phyloP scores from a whole-genome alignment of 2,113 vertebrate genomes.

The Nicator chloris region DNA sequence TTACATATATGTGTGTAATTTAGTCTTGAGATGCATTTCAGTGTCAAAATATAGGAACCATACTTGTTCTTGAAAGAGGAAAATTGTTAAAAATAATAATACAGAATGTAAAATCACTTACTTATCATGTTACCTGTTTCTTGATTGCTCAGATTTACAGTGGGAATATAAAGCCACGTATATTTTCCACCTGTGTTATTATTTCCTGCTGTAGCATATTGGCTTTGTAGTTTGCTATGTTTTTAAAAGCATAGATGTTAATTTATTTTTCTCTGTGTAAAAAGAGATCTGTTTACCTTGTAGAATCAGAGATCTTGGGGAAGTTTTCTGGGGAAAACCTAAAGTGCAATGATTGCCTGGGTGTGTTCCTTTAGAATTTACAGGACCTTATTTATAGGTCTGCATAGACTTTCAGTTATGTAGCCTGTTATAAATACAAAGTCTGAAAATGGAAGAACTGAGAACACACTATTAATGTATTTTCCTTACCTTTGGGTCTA shows the following conservation, averaged over 20 bases:
- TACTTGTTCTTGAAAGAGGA: background rate
- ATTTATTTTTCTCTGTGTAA: background rate
- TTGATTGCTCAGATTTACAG: background rate
- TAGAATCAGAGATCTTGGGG: background rate
- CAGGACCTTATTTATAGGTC: constrained; percentile 30
- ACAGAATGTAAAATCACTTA: background rate
- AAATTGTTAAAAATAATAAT: background rate
- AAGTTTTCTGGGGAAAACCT: background rate
- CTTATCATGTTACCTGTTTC: background rate
- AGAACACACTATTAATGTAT: constrained; percentile 21
- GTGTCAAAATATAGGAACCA: background rate
- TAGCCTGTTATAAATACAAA: background rate
- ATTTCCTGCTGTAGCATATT: background rate
- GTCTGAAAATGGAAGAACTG: constrained; percentile 5
- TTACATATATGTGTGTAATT: background rate
- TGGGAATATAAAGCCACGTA: background rate
- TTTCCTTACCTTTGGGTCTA: constrained; percentile 3
- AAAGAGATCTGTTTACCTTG: background rate
- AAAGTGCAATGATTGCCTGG: background rate
- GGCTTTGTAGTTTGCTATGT: background rate
- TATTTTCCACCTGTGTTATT: background rate
- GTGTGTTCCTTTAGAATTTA: constrained; percentile 37
- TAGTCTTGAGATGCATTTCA: background rate
- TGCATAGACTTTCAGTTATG: constrained; percentile 12
- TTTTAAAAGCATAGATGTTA: background rate